A percentile compares a stretch with the other conserved stretches of the same genome.
These are phyloP conservation scores for Anabacerthia variegaticeps DNA, from an alignment of 2,797 vertebrate species.

Conservation along the genomic window DNA sequence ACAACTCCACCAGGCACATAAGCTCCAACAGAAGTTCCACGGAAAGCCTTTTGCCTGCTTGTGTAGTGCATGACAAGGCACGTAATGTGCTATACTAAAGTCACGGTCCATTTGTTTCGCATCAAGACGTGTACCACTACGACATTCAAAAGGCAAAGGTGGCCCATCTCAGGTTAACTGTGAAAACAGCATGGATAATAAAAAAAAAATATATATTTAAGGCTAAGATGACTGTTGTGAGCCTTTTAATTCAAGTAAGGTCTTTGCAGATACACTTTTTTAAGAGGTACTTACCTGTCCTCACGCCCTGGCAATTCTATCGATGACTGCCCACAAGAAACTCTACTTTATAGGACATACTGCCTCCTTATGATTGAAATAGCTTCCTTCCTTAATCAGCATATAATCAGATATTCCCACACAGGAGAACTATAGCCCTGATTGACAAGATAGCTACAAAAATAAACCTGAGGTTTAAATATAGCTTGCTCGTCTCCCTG, in stretches of 20 bases:
- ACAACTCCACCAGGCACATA: background rate
- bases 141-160: background rate
- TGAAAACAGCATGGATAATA: background rate
- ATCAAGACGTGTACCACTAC: background rate
- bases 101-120: background rate
- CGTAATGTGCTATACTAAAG: background rate
- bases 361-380: slow-evolving; percentile 65
- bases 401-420: slow-evolving; percentile 64
- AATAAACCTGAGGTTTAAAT: slow-evolving; percentile 76
- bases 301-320: background rate
- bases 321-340: slow-evolving; percentile 36
- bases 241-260: background rate
- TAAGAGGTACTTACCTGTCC: background rate
- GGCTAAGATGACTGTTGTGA: background rate
- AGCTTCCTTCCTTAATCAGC: slow-evolving; percentile 66
- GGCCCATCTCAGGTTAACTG: background rate
- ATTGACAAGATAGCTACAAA: slow-evolving; percentile 75
- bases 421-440: slow-evolving; percentile 70
- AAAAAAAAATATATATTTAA: background rate
- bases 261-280: background rate
- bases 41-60: background rate
- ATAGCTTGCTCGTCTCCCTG: slow-evolving; percentile 67
- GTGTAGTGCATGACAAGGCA: background rate
- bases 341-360: slow-evolving; percentile 21
- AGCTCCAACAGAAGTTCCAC: slow-evolving; percentile 6